Evolutionary conservation across 2,797 vertebrate species (phyloP).

Genomic region (Sebastes variabilis): DNA sequence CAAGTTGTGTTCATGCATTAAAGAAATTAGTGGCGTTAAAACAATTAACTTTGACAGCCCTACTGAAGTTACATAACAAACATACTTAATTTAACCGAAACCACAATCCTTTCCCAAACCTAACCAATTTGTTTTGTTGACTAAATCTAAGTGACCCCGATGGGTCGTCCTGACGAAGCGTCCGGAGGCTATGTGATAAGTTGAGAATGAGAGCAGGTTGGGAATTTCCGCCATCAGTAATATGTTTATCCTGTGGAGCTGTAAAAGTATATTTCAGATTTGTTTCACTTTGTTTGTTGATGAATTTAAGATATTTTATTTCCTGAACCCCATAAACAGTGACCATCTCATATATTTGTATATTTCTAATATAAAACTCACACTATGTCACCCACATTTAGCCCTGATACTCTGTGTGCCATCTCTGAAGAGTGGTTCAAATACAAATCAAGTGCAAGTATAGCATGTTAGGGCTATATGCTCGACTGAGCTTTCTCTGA

Average conservation of each 20-base stretch:
- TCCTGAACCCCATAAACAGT: neutral
- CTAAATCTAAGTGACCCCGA: too few species aligned
- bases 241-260: neutral
- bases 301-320: neutral
- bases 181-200: too few species aligned
- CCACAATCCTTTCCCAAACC: too few species aligned
- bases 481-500: slow-evolving; percentile 56
- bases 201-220: too few species aligned
- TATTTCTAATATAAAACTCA: neutral
- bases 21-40: too few species aligned
- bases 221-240: too few species aligned
- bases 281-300: neutral
- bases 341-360: neutral
- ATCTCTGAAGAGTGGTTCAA: neutral
- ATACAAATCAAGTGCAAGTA: slow-evolving; percentile 8
- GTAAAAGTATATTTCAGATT: neutral
- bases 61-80: too few species aligned
- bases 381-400: neutral
- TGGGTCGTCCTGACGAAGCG: too few species aligned
- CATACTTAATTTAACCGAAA: too few species aligned
- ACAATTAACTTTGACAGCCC: too few species aligned
- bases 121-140: too few species aligned
- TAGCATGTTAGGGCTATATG: slow-evolving; percentile 1
- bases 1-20: too few species aligned
- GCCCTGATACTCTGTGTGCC: neutral